Base-by-base conservation (phyloP, 2,797 vertebrate species). In the Pogonophryne albipinna region DNA sequence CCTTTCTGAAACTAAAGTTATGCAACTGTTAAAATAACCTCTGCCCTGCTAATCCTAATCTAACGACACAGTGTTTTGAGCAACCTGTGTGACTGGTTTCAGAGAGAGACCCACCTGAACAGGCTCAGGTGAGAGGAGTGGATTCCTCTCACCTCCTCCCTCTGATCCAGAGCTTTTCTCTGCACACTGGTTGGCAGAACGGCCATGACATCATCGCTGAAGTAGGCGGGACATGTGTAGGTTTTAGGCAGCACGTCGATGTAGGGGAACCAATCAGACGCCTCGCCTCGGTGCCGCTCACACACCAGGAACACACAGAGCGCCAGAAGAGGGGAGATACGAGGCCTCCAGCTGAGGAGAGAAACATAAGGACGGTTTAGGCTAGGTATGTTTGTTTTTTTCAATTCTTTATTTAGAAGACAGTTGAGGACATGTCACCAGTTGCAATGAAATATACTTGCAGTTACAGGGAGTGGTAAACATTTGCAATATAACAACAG, bases 261-360 rank as follows among this genome's bases (percentile, higher is more conserved):
- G 87, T 99, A 99, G 0, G 97, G 93, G 71, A 95, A 96, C 98
- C 98, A 99, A 12, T 84, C 86, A 10, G 98, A 97, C 31, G 47
- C 84, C 14, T 91, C 80, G 19, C 94, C 96, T 53, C 82, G 50
- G 13, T 96, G 94, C 52, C 86, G 96, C 90, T 99, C 97, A 38
- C 94, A 93, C 71, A 98, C 92, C 67, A 99, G 92, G 92, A 98
- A 99, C 0, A 96, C 92, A 56, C 97, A 99, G 65, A 99, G 94
- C 0, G 89, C 96, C 87, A 96, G 45, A 67, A 98, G 83, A 16
- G 98, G 96, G 55, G 97, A 97, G 10, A 93, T 82, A 1, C 90
- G 93, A 6, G 95, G 95, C 77, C 87, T 96, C 97, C 97, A 99
- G 55, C 98, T 99, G 82, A 5, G 16, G 49, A 51, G 64, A 27